Evolutionary conservation across 2,888 invertebrate genomes (phyloP), one percentile per base, ranked within the genome.

Genomic region (Amphipoea lucens): DNA sequence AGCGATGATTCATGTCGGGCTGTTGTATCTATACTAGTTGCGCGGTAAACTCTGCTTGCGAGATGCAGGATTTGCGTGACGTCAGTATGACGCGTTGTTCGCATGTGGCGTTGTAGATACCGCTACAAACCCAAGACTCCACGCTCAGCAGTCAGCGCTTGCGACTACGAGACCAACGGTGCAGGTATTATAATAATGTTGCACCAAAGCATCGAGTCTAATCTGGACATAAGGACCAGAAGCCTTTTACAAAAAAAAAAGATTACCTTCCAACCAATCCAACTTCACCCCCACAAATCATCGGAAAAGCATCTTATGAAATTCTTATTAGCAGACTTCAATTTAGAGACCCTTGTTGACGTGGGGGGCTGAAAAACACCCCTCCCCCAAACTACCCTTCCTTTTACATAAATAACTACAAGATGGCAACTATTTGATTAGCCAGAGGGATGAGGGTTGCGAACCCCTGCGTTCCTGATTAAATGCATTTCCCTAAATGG

Each of bases 401-500:
- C 91, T 90, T 92, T 91, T 92, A 92, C 92, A 94, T 94, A 94
- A 92, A 94, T 94, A 95, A 93, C 91, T 93, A 89, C 83, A 83
- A 94, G 93, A 94, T 94, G 92, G 94, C 92, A 93, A 95, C 95
- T 96, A 95, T 96, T 96, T 96, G 96, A 96, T 96, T 95, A 96
- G 93, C 92, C 73, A 17, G 91, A 90, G 89, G 79, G 86, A 67
- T 60, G 92, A 90, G 90, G 83, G 88, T 75, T 67, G 87, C 82
- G 14, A 79, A 88, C 92, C 94, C 94, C 92, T 91, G 91, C 92
- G 91, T 90, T 89, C 88, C 88, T 88, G 84, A 91, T 91, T 91
- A 93, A 94, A 94, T 95, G 95, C 93, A 94, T 94, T 95, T 94
- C 85, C 85, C 89, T 90, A 93, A 95, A 95, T 93, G 92, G 90